Conservation (phyloP, 2,888 invertebrate genomes). For the Dicyrtoma fusca region DNA sequence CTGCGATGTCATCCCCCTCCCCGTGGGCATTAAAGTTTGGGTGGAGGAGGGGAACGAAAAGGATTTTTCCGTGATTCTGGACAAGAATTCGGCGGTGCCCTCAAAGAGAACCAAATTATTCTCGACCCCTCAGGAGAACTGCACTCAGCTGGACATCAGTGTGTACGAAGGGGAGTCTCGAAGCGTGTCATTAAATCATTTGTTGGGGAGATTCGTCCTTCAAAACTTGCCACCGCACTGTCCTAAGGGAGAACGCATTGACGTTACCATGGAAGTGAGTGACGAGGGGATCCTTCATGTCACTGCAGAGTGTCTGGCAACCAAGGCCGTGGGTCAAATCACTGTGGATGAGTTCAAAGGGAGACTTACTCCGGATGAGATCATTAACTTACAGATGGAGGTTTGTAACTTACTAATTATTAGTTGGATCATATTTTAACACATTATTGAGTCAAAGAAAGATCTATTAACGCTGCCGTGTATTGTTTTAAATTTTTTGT, state of each 20-base stretch:
- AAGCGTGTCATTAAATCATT: neutral
- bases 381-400: conserved; percentile 11
- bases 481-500: neutral
- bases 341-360: conserved; percentile 22
- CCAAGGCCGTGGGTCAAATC: neutral
- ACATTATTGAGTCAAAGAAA: neutral
- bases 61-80: conserved; percentile 11
- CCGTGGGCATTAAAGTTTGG: conserved; percentile 13
- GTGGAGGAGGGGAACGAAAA: neutral
- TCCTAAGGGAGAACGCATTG: neutral
- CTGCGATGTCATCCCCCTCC: conserved; percentile 12
- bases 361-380: conserved; percentile 13
- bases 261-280: conserved; percentile 6
- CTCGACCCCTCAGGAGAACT: neutral
- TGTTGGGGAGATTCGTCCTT: conserved; percentile 6
- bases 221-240: conserved; percentile 16
- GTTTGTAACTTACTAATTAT: conserved; percentile 1
- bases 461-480: neutral
- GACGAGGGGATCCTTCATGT: conserved; percentile 16
- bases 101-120: conserved; percentile 8
- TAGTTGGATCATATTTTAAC: neutral
- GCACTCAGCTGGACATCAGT: conserved; percentile 1
- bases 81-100: conserved; percentile 4
- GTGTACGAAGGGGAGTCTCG: conserved; percentile 3
- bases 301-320: neutral